A percentile compares a stretch with the other conserved stretches of the same genome.
Conservation (phyloP, 1,140 invertebrate species). For the Pachypsylla venusta region DNA sequence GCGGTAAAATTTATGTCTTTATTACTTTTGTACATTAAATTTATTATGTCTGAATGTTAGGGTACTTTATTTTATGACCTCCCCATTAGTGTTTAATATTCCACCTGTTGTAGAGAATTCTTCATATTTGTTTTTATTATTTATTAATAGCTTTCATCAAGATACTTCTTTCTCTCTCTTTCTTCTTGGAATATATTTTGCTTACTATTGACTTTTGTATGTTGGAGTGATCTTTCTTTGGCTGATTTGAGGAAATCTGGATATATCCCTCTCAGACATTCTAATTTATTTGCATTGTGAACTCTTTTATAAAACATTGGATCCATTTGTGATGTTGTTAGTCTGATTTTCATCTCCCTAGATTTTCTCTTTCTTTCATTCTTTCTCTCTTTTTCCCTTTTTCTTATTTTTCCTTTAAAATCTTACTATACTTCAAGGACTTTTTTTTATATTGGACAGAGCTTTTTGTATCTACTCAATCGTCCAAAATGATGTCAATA, state of each 20-base stretch:
- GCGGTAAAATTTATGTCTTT: neutral
- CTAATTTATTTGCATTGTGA: no score
- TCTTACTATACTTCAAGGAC: no score
- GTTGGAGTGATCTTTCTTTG: no score
- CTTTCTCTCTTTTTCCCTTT: neutral
- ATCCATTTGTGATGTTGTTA: no score
- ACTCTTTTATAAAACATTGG: no score
- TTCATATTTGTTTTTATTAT: constrained; percentile 2
- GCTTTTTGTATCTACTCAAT: no score
- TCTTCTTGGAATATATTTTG: constrained; percentile 5
- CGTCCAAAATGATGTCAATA: no score
- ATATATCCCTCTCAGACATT: no score
- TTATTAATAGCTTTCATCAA: neutral
- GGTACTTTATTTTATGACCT: constrained; percentile 5
- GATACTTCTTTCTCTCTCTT: neutral
- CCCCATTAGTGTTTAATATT: neutral
- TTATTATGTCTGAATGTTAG: neutral
- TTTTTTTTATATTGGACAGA: no score
- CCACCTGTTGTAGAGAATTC: neutral
- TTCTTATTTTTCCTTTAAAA: no score
- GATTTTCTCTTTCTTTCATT: neutral
- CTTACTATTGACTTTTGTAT: no score
- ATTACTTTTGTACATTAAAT: neutral
- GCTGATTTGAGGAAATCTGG: no score
- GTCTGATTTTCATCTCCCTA: neutral